Evolutionary conservation across 2,888 invertebrate genomes (phyloP).

Genomic region (Synanthedon andrenaeformis): DNA sequence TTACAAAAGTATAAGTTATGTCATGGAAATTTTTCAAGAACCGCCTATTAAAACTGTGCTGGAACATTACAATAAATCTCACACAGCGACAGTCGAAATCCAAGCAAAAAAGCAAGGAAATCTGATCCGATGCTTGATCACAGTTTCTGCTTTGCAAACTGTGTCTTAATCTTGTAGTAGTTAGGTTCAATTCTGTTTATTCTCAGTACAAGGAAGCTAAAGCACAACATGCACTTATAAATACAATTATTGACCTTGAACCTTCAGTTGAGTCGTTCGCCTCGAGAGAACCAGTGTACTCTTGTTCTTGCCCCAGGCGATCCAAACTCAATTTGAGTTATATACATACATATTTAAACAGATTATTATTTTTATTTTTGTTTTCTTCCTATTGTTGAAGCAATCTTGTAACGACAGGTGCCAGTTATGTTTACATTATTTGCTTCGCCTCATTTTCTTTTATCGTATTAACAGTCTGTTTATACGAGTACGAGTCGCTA

Average conservation of each 20-base stretch:
- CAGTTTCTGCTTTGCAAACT: neutral
- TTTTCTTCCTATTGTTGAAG: too few species aligned
- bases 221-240: constrained; percentile 35
- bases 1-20: too few species aligned
- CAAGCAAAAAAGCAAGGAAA: neutral
- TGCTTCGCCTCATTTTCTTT: too few species aligned
- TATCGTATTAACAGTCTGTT: too few species aligned
- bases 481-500: too few species aligned
- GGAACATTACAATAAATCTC: neutral
- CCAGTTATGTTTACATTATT: too few species aligned
- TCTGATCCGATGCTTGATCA: neutral
- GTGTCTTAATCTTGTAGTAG: neutral
- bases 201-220: constrained; percentile 46
- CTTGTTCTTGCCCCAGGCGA: constrained; percentile 20
- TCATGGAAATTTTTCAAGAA: too few species aligned
- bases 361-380: too few species aligned
- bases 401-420: too few species aligned
- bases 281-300: constrained; percentile 17
- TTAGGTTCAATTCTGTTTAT: neutral
- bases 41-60: too few species aligned
- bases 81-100: neutral
- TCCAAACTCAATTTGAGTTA: constrained; percentile 9
- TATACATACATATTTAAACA: too few species aligned
- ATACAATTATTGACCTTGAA: constrained; percentile 54
- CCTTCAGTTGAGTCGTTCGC: constrained; percentile 41